Base-by-base conservation (phyloP, 2,888 invertebrate genomes). In the Diabrotica balteata region DNA sequence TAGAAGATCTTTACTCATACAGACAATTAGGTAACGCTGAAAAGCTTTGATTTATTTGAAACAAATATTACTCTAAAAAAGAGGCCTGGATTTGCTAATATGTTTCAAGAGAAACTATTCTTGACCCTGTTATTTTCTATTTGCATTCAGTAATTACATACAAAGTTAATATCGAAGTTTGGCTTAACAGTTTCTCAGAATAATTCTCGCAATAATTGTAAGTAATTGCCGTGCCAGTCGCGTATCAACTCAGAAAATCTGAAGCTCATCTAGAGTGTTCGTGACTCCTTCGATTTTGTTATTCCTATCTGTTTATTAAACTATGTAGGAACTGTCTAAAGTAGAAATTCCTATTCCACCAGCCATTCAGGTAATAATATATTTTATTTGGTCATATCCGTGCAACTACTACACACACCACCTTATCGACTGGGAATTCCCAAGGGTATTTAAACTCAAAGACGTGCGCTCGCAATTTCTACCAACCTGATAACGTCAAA, bases 381-480 rank as follows among this genome's bases (percentile, higher is more conserved):
- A 82, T 80, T 81, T 81, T 81, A 81, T 81, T 81, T 77, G 79
- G 77, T 79, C 79, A 78, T 79, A 79, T 80, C 78, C 79, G 77
- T 78, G 80, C 79, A 75, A 73, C 77, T 78, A 72, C 43, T 55
- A 43, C 75, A 74, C 75, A 75, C 70, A 52, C 67, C 71, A 77
- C 81, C 83, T 82, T 82, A 82, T 83, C 82, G 79, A 78, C 73
- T 75, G 75, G 72, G 76, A 79, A 78, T 80, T 80, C 82, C 80
- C 82, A 61, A 66, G 80, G 82, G 82, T 80, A 82, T 82, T 82
- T 81, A 81, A 82, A 82, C 80, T 77, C 80, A 79, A 81, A 81
- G 81, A 81, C 81, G 80, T 81, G 80, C 80, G 78, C 79, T 80
- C 76, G 79, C 80, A 78, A 78, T 80, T 42, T 80, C 80, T 77